Evolutionary conservation across 2,113 vertebrate species (phyloP).

Genomic region (Lepisosteus oculatus): DNA sequence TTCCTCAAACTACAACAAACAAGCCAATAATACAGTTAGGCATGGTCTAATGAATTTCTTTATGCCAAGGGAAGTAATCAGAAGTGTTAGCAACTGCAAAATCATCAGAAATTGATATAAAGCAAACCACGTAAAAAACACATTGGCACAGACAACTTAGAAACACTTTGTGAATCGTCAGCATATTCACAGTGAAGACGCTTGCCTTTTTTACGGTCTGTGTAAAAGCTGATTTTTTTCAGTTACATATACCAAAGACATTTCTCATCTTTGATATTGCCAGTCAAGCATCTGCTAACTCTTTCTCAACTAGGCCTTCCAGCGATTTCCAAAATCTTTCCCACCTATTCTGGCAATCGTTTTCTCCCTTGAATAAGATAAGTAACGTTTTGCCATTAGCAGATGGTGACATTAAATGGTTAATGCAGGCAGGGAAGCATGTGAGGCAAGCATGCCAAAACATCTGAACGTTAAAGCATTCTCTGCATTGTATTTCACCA

Average conservation of each 20-base stretch:
- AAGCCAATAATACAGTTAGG: too few species aligned
- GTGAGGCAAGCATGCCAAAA: too few species aligned
- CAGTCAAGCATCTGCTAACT: conserved; percentile 17
- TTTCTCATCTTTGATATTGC: conserved; percentile 35
- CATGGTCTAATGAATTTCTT: too few species aligned
- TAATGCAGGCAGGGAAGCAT: too few species aligned
- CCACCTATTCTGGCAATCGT: conserved; percentile 25
- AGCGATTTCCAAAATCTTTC: conserved; percentile 43
- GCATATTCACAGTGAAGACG: conserved; percentile 15
- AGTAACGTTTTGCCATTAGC: conserved; percentile 15
- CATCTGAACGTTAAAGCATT: too few species aligned
- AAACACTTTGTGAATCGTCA: conserved; percentile 12
- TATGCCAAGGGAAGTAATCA: too few species aligned
- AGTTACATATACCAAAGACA: conserved; percentile 32
- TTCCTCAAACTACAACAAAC: not conserved
- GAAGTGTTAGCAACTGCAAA: too few species aligned
- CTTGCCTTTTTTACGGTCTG: conserved; percentile 37
- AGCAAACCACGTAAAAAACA: conserved; percentile 23
- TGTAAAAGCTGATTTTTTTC: conserved; percentile 24
- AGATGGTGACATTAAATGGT: too few species aligned
- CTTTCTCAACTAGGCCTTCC: conserved; percentile 25
- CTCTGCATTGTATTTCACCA: too few species aligned
- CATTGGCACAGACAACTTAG: conserved; percentile 11
- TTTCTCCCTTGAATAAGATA: conserved; percentile 28
- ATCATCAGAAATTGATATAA: too few species aligned